Evolutionary conservation across 2,888 invertebrate species (phyloP).

Genomic region (Alsophila aescularia): DNA sequence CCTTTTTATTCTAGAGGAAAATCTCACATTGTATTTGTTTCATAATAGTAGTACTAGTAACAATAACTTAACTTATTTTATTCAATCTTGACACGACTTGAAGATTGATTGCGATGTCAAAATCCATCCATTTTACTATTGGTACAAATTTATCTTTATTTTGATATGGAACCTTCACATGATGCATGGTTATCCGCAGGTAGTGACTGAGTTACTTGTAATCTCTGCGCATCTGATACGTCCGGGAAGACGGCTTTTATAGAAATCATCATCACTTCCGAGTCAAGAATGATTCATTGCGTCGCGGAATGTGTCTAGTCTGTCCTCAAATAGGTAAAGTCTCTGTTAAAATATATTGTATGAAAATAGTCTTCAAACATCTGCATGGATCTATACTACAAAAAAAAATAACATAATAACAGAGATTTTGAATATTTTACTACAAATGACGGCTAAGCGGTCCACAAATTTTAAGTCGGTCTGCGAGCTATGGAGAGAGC

Average conservation of each 20-base stretch:
- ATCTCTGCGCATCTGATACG: not conserved
- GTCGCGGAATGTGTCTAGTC: not conserved
- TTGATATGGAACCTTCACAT: no score
- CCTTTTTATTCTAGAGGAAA: no score
- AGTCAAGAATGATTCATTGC: conserved; percentile 2
- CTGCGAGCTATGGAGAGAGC: no score
- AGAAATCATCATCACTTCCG: conserved; percentile 1
- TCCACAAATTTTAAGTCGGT: no score
- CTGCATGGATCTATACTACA: not conserved
- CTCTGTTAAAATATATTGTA: not conserved
- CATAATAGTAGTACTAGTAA: no score
- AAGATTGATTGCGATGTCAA: no score
- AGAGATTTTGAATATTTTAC: not conserved
- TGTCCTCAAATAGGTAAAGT: not conserved
- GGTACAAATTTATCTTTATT: no score
- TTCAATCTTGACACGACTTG: no score
- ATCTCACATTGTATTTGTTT: no score
- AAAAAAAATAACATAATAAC: not conserved
- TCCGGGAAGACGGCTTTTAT: conserved; percentile 8
- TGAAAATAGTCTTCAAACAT: not conserved
- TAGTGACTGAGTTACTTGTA: conserved; percentile 1
- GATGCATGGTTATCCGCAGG: not conserved
- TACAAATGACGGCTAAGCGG: no score
- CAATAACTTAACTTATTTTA: no score
- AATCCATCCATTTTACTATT: no score